Percentiles rank a stretch among this genome's conserved stretches.
Conservation (phyloP, 2,113 vertebrate genomes). For the Lagopus muta region DNA sequence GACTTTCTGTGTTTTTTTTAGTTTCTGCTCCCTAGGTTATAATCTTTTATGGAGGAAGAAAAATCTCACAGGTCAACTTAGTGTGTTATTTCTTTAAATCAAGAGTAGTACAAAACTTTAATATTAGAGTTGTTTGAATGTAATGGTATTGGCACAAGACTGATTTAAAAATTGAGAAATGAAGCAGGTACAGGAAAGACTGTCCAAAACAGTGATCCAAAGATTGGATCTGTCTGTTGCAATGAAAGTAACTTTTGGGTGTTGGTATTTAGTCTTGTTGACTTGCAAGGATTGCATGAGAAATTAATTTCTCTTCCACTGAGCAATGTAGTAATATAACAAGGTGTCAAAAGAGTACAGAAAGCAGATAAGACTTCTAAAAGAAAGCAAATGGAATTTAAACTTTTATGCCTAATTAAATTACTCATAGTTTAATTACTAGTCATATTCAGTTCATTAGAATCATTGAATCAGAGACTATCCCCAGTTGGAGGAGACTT, state of each 20-base stretch:
- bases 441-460: neutral
- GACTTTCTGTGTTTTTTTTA: neutral
- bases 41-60: neutral
- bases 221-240: neutral
- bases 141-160: neutral
- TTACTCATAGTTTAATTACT: neutral
- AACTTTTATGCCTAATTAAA: neutral
- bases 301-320: neutral
- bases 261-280: neutral
- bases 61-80: neutral
- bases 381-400: neutral
- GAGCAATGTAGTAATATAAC: neutral
- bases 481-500: no score
- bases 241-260: neutral
- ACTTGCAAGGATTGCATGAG: neutral
- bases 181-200: neutral
- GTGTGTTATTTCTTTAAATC: neutral
- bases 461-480: no score
- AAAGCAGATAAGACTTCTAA: neutral
- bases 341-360: neutral
- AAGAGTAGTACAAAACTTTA: neutral
- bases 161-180: neutral
- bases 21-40: neutral
- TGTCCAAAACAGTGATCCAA: neutral
- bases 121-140: neutral